phyloP scores from a whole-genome alignment of 2,888 invertebrate genomes.

The Neoscelio sp. region DNA sequence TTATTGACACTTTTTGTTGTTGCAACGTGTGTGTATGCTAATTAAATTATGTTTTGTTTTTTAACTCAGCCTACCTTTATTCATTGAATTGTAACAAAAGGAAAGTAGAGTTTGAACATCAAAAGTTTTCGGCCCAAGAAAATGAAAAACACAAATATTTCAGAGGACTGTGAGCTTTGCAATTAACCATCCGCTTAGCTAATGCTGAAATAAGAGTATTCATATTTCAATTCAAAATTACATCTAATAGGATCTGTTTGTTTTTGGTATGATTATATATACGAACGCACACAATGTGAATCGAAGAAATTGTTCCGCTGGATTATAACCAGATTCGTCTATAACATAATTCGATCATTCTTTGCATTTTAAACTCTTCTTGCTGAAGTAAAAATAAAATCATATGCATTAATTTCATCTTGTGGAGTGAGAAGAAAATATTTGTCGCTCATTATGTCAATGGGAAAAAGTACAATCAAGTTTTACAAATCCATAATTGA shows the following conservation, averaged over 20 bases:
- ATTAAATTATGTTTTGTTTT: constrained; percentile 12
- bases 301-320: too few species aligned
- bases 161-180: constrained; percentile 12
- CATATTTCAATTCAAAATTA: constrained; percentile 39
- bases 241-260: constrained; percentile 30
- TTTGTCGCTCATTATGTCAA: neutral
- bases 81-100: neutral
- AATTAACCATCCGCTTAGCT: constrained; percentile 28
- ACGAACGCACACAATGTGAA: too few species aligned
- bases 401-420: neutral
- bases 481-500: constrained; percentile 44
- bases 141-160: constrained; percentile 22
- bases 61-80: neutral
- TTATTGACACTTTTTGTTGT: too few species aligned
- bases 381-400: constrained; percentile 12
- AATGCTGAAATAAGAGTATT: constrained; percentile 2
- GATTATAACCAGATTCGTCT: too few species aligned
- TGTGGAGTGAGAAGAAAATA: neutral
- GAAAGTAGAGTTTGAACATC: constrained; percentile 12
- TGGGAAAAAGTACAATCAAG: constrained; percentile 23
- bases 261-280: too few species aligned
- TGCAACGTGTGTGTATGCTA: neutral
- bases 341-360: too few species aligned
- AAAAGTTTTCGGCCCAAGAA: constrained; percentile 13
- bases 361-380: too few species aligned